These are phyloP conservation scores for Muricea muricata DNA, from an alignment of 92 coral and sea anemone species.

Conservation along the genomic window DNA sequence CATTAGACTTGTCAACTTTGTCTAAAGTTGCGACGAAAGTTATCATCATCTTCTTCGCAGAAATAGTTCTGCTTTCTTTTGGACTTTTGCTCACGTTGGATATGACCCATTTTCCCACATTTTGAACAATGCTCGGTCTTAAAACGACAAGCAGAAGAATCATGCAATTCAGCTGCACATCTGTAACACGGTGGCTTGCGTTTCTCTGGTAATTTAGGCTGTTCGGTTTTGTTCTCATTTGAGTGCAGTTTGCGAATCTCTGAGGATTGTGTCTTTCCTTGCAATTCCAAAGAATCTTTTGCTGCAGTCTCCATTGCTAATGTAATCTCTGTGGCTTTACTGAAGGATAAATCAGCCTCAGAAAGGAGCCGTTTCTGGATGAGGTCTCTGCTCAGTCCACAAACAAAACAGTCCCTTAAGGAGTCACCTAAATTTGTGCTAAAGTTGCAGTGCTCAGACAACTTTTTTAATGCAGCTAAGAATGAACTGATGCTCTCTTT, in stretches of 20 bases:
- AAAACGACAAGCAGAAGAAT: conserved; percentile 16
- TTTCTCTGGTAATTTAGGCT: conserved; percentile 6
- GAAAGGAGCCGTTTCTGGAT: conserved; percentile 48
- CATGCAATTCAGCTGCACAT: conserved; percentile 24
- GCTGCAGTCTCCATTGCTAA: conserved; percentile 60
- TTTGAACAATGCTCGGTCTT: conserved; percentile 3
- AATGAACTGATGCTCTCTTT: conserved; percentile 63
- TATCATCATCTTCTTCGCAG: conserved; percentile 24
- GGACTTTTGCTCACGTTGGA: not conserved
- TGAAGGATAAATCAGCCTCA: conserved; percentile 40
- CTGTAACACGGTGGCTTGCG: not conserved
- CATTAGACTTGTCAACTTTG: not conserved
- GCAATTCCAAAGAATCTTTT: conserved; percentile 41
- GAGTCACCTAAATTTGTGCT: conserved; percentile 57
- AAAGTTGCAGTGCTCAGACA: conserved; percentile 60
- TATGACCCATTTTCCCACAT: conserved; percentile 24
- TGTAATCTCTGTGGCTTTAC: conserved; percentile 52
- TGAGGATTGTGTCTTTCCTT: not conserved
- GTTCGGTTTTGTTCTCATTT: conserved; percentile 11
- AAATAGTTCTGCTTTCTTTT: conserved; percentile 18
- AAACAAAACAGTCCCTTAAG: not conserved
- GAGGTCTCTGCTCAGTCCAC: conserved; percentile 21
- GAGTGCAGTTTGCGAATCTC: not conserved
- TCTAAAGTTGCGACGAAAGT: conserved; percentile 16
- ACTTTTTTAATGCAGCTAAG: conserved; percentile 59